phyloP scores from a whole-genome alignment of 2,113 vertebrate species.

The Progne subis region DNA sequence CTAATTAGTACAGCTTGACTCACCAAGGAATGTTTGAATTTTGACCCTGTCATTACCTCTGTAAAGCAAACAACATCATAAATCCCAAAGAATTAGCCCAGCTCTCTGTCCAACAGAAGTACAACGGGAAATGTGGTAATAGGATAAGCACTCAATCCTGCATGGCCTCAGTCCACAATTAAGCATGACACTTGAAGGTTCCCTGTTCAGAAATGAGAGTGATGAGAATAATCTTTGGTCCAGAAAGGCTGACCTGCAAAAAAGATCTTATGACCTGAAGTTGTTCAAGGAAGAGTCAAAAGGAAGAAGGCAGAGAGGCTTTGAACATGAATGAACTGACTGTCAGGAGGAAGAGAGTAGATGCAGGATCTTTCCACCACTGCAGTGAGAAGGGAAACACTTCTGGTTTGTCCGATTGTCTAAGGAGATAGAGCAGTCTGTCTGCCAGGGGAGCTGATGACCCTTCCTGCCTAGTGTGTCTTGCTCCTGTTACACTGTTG shows the following conservation, averaged over 20 bases:
- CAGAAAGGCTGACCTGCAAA: background rate
- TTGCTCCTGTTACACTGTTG: background rate
- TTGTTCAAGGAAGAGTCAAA: background rate
- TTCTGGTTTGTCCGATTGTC: background rate
- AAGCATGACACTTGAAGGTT: background rate
- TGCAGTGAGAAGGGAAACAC: background rate
- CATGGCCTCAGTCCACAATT: background rate
- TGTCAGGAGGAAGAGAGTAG: background rate
- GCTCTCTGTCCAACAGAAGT: background rate
- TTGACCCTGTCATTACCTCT: background rate
- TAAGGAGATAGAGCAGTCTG: background rate
- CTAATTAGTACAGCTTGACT: background rate
- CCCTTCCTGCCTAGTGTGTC: background rate
- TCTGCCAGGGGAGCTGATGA: too few relatives aligned
- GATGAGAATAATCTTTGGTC: background rate
- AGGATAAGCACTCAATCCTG: background rate
- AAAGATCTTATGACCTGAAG: background rate
- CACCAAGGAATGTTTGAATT: background rate
- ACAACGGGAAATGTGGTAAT: background rate
- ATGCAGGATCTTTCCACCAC: background rate
- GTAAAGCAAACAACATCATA: background rate
- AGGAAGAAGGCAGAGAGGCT: background rate
- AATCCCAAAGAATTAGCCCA: background rate
- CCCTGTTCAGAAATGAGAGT: background rate
- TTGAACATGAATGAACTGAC: background rate